Evolutionary conservation across 1,140 invertebrate genomes (phyloP), one percentile per base, ranked within the genome.

Genomic region (Drosophila elegans): DNA sequence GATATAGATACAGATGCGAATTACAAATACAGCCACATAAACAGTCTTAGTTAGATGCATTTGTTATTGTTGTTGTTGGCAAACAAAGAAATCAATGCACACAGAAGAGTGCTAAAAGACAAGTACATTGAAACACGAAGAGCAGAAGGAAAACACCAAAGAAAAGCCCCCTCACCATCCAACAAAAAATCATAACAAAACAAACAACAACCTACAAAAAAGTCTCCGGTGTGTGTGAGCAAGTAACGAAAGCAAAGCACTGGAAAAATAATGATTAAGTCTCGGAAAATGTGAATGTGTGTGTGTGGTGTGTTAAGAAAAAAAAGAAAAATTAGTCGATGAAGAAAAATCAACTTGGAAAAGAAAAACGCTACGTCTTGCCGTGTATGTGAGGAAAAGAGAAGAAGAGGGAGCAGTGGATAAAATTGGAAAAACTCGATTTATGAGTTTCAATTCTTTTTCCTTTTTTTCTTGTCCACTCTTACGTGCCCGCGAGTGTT

Each of bases 251-350:
- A 86, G 82, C 82, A 75, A 84, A 78, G 78, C 74, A 81, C 78
- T 86, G 82, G 82, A 86, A 85, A 86, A 86, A 81, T 81, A 86
- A 86, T 86, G 78, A 81, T 86, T 86, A 66, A 72, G 78, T 69
- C 55, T 68, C 63, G 56, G 79, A 74, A 75, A 68, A 76, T 71
- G 16, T 32, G 16, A 41, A 4, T 29, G 5, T 57, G 42, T 59
- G 29, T 36, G 16, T 34, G 32, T 59, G 44, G 32, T 59, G 44
- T 77, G 51, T 32, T 54, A 41, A 27, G 34, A 44, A 60, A 73
- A 21, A 21, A 21, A 76, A 71, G 49, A 78, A 78, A 86, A 85
- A 67, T 75, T 78, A 81, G 64, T 81, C 42, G 62, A 51, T 54
- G 56, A 77, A 64, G 69, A 78, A 85, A 85, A 85, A 63, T 80